Evolutionary conservation across 2,113 vertebrate species (phyloP).

Genomic region (Asarcornis scutulata): DNA sequence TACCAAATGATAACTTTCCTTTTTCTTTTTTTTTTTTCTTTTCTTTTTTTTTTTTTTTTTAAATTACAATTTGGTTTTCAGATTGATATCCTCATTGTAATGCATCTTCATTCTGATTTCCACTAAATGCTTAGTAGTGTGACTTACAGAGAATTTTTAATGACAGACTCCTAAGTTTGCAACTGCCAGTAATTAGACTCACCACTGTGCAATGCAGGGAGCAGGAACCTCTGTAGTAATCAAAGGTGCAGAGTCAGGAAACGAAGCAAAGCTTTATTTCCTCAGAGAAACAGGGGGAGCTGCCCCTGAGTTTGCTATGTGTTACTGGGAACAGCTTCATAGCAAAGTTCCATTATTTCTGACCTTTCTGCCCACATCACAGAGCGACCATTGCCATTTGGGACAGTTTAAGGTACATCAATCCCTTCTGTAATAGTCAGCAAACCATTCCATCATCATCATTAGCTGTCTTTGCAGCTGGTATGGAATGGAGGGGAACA

Average conservation of each 20-base stretch:
- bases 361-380: not conserved
- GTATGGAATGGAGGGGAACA: accelerated
- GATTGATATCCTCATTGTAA: not conserved
- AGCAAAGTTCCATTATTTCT: not conserved
- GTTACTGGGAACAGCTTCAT: not conserved
- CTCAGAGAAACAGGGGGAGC: not conserved
- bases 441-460: not conserved
- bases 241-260: not conserved
- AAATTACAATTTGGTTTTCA: not conserved
- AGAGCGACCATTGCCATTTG: not conserved
- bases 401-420: not conserved
- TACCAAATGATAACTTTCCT: not conserved
- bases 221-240: not conserved
- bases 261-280: not conserved
- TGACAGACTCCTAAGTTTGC: not conserved
- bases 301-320: not conserved
- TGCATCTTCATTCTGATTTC: not conserved
- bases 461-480: not conserved
- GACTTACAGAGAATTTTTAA: not conserved
- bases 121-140: not conserved
- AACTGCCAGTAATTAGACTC: not conserved
- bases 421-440: not conserved
- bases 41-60: not conserved
- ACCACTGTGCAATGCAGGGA: not conserved
- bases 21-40: too few relatives aligned